phyloP scores from a whole-genome alignment of 2,113 vertebrate species.

The Melanerpes formicivorus region DNA sequence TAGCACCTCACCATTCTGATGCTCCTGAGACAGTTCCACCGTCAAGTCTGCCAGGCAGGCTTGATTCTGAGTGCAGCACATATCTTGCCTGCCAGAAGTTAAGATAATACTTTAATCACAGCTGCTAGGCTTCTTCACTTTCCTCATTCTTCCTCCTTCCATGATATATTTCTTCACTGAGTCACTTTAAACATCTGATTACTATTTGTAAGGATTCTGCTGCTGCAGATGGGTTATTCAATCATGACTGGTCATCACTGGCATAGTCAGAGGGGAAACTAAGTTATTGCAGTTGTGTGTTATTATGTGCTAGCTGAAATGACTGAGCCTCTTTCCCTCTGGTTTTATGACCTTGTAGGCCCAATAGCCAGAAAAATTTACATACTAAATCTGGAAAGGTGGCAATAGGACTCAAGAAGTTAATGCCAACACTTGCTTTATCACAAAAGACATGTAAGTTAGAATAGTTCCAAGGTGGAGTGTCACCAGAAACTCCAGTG shows the following conservation, averaged over 20 bases:
- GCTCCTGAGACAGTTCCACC: not conserved
- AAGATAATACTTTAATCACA: not conserved
- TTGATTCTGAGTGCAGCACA: not conserved
- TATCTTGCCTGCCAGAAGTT: not conserved
- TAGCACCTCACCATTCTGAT: not conserved
- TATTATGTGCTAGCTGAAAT: not conserved
- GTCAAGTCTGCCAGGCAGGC: not conserved
- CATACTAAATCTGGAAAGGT: not conserved
- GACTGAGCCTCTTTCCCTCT: not conserved
- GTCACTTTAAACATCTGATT: not conserved
- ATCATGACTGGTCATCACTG: not conserved
- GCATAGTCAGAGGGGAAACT: not conserved
- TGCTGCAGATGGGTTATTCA: not conserved
- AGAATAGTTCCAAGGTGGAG: not conserved
- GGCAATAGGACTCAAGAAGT: not conserved
- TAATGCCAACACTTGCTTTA: not conserved
- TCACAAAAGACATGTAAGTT: not conserved
- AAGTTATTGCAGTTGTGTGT: not conserved
- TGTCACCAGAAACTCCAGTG: not conserved
- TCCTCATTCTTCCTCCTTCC: not conserved
- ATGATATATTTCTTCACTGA: not conserved
- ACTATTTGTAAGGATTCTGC: not conserved
- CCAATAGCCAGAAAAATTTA: not conserved
- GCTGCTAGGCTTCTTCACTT: not conserved
- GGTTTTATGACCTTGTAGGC: not conserved